Evolutionary conservation across 2,113 vertebrate species (phyloP).

Genomic region (Salminus brasiliensis): DNA sequence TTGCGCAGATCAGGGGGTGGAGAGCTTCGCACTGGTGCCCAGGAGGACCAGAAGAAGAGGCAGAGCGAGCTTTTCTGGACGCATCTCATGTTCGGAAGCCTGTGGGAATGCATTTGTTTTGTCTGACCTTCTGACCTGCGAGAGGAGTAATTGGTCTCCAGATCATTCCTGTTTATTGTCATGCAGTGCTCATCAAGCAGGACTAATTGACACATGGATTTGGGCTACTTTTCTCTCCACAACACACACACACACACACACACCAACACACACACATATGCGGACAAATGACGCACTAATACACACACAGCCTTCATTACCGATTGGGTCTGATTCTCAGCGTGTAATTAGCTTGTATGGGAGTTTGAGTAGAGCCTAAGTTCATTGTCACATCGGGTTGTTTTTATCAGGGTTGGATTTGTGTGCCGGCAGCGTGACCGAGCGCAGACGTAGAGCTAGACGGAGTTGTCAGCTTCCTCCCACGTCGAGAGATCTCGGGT

Average conservation of each 20-base stretch:
- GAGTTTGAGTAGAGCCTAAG: not conserved
- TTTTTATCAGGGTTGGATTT: not conserved
- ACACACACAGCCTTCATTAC: not conserved
- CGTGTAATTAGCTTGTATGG: not conserved
- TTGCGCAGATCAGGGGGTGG: not conserved
- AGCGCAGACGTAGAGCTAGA: not conserved
- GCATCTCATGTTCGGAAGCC: conserved; percentile 25
- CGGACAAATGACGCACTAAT: not conserved
- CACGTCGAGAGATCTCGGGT: not conserved
- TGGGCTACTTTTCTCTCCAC: not conserved
- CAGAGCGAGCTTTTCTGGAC: conserved; percentile 15
- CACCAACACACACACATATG: not conserved
- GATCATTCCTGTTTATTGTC: conserved; percentile 54
- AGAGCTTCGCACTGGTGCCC: not conserved
- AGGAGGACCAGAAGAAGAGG: conserved; percentile 18
- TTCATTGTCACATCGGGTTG: not conserved
- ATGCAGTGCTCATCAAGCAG: conserved; percentile 51
- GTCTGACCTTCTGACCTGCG: conserved; percentile 42
- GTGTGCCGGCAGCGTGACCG: not conserved
- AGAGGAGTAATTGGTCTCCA: conserved; percentile 55
- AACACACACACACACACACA: not conserved
- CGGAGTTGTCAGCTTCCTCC: not conserved
- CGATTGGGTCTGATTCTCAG: not conserved
- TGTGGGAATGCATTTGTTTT: conserved; percentile 50
- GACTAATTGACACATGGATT: conserved; percentile 34